Evolutionary conservation across 2,797 vertebrate genomes (phyloP).

Genomic region (Eurystomus glaucurus): DNA sequence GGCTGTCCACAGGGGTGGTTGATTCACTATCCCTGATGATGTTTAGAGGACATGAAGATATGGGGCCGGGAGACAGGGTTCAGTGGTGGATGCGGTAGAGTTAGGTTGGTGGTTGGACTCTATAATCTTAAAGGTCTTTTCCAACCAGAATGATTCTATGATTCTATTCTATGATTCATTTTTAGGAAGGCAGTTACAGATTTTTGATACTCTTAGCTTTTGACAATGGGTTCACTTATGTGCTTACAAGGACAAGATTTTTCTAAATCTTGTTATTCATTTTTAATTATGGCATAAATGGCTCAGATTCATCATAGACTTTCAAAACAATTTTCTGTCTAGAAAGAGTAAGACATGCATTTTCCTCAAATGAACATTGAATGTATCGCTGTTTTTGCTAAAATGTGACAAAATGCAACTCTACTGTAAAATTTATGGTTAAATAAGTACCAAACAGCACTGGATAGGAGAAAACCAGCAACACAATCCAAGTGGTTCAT

Average conservation of each 20-base stretch:
- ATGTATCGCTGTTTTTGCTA: not conserved
- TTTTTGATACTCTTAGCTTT: not conserved
- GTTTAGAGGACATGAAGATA: too few relatives aligned
- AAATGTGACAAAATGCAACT: not conserved
- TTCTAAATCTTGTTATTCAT: not conserved
- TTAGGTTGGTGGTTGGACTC: too few relatives aligned
- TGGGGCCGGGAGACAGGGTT: too few relatives aligned
- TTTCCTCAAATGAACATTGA: not conserved
- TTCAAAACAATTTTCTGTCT: not conserved
- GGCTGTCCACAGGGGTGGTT: too few relatives aligned
- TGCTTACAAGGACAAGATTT: not conserved
- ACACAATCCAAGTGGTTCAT: not conserved
- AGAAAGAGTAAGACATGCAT: not conserved
- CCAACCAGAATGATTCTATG: too few relatives aligned
- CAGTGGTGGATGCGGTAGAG: too few relatives aligned
- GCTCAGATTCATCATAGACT: not conserved
- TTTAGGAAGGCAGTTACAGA: not conserved
- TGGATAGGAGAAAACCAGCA: not conserved
- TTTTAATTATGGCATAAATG: not conserved
- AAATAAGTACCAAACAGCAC: not conserved
- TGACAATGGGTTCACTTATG: not conserved
- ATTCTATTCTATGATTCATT: not conserved
- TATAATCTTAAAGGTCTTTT: too few relatives aligned
- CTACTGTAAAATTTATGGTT: not conserved
- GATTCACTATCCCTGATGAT: too few relatives aligned